Base-by-base conservation (phyloP, 1,140 invertebrate genomes). In the Laupala kohalensis region DNA sequence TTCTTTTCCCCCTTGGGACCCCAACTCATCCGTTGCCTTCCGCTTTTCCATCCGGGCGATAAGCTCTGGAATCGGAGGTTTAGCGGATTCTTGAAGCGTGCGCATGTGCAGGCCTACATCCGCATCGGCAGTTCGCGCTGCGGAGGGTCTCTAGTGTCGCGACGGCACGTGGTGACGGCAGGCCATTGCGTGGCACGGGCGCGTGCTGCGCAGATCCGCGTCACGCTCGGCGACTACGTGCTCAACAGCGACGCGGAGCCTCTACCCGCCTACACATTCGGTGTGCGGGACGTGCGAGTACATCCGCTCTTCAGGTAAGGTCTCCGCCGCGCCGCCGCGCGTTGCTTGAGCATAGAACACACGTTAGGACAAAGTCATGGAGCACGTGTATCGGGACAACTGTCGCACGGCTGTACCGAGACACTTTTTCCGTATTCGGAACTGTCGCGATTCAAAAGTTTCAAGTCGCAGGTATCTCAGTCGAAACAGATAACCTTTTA, bases 291-390 rank as follows among this genome's bases (percentile, higher is more conserved):
- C 74, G 96, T 97, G 62, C 86, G 92, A 80, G 92, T 96, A 3
- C 95, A 97, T 82, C 95, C 95, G 0, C 92, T 94, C 76, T 97
- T 97, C 82, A 95, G 96, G 80, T 97, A 96, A 77, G 96, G 94
- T 0, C 95, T n/a, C n/a, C n/a, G n/a, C n/a, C n/a, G n/a, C n/a
- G n/a, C n/a, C n/a, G n/a, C n/a, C n/a, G n/a, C n/a, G n/a, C n/a
- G n/a, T n/a, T n/a, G n/a, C n/a, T n/a, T n/a, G n/a, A n/a, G n/a
- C n/a, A n/a, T n/a, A n/a, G n/a, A n/a, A n/a, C n/a, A n/a, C n/a
- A n/a, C n/a, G n/a, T n/a, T n/a, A n/a, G n/a, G n/a, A n/a, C n/a
- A n/a, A n/a, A n/a, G n/a, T n/a, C n/a, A n/a, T n/a, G n/a, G n/a
- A n/a, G n/a, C n/a, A n/a, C n/a, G n/a, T n/a, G n/a, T n/a, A n/a